Conservation (phyloP, 2,888 invertebrate genomes). For the Rambutsinella grinnellia region DNA sequence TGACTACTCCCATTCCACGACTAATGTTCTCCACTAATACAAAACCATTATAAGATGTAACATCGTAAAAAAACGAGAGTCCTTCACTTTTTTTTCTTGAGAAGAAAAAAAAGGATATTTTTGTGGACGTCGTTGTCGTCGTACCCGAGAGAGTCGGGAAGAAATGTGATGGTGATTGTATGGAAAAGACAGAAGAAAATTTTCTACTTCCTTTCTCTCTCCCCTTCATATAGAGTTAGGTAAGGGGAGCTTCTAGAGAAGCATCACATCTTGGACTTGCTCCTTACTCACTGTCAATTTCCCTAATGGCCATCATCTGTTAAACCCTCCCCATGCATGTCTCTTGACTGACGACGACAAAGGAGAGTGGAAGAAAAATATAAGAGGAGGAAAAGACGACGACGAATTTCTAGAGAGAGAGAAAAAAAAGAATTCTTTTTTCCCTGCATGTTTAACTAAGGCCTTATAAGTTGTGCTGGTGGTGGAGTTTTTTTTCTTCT, state of each 20-base stretch:
- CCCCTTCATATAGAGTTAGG: background rate
- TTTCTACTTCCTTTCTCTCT: background rate
- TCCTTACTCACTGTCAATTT: constrained; percentile 59
- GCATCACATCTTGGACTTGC: constrained; percentile 58
- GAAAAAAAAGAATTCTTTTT: constrained; percentile 11
- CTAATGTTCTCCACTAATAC: constrained; percentile 18
- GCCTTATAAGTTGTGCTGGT: background rate
- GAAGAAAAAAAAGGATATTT: constrained; percentile 31
- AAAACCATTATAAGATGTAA: constrained; percentile 4
- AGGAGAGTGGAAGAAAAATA: background rate
- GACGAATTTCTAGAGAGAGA: constrained; percentile 6
- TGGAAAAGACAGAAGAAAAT: background rate
- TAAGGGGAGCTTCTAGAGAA: constrained; percentile 11
- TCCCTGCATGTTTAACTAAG: constrained; percentile 1
- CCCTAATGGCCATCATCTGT: constrained; percentile 58
- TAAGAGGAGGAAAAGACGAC: constrained; percentile 9
- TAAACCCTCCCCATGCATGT: constrained; percentile 57
- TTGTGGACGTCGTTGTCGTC: constrained; percentile 35
- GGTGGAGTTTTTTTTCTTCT: background rate
- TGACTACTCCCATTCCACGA: constrained; percentile 6
- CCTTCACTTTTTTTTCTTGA: background rate
- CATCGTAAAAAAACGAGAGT: background rate
- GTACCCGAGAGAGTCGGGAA: constrained; percentile 10
- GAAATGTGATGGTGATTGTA: constrained; percentile 27
- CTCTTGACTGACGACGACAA: constrained; percentile 34